These are phyloP conservation scores for Subacronicta megacephala DNA, from an alignment of 2,888 invertebrate genomes.

Conservation along the genomic window DNA sequence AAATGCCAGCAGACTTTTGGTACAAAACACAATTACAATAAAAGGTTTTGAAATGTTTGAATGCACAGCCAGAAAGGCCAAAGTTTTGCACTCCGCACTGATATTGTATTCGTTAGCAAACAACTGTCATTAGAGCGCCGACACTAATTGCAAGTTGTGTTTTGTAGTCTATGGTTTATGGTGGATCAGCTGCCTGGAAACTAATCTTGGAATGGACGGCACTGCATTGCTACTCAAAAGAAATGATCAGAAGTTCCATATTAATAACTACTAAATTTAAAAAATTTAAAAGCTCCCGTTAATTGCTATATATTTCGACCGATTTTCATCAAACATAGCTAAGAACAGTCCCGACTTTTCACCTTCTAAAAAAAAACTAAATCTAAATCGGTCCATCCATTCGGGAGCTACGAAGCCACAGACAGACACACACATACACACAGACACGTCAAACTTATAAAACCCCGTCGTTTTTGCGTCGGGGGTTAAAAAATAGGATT, in stretches of 20 bases:
- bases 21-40: slow-evolving; percentile 53
- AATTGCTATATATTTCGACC: too few relatives aligned
- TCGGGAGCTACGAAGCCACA: too few relatives aligned
- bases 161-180: slow-evolving; percentile 41
- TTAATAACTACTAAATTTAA: too few relatives aligned
- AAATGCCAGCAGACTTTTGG: slow-evolving; percentile 33
- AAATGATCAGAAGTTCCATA: slow-evolving; percentile 22
- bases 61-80: slow-evolving; percentile 36
- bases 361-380: too few relatives aligned
- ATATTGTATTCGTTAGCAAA: slow-evolving; percentile 52
- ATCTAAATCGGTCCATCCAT: too few relatives aligned
- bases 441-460: too few relatives aligned
- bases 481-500: too few relatives aligned
- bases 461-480: too few relatives aligned
- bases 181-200: slow-evolving; percentile 49
- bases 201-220: slow-evolving; percentile 45
- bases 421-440: too few relatives aligned
- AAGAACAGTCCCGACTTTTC: too few relatives aligned
- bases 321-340: too few relatives aligned
- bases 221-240: slow-evolving; percentile 15
- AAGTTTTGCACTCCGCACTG: slow-evolving; percentile 37
- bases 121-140: slow-evolving; percentile 46
- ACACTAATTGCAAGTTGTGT: slow-evolving; percentile 51
- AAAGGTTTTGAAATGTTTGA: slow-evolving; percentile 50
- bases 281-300: too few relatives aligned